A percentile compares a stretch with the other conserved stretches of the same genome.
These are phyloP conservation scores for Semotilus atromaculatus DNA, from an alignment of 2,797 vertebrate species.

Conservation along the genomic window DNA sequence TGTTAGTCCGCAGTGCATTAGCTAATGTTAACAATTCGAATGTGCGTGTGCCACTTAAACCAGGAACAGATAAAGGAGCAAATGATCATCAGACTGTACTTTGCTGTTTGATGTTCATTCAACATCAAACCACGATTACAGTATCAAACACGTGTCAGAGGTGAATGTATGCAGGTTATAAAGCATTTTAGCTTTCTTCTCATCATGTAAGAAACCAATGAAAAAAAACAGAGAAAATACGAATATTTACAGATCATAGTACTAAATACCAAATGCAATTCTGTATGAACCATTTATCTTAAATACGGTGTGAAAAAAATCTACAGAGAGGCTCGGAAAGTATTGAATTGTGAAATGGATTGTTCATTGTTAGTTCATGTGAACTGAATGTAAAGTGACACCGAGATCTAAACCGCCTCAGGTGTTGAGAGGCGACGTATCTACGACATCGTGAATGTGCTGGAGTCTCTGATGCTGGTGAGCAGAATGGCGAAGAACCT, in stretches of 20 bases:
- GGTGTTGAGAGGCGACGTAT: conserved; percentile 93
- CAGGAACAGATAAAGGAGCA: not conserved
- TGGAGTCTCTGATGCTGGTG: conserved; percentile 97
- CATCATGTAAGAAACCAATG: not conserved
- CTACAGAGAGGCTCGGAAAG: not conserved
- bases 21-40: too few species aligned
- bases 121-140: too few species aligned
- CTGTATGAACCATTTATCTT: not conserved
- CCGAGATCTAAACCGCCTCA: conserved; percentile 57
- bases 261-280: not conserved
- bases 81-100: not conserved
- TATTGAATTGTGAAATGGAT: not conserved
- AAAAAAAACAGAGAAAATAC: fast-evolving
- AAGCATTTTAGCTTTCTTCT: not conserved
- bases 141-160: not conserved
- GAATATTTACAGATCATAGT: not conserved
- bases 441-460: conserved; percentile 97
- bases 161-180: not conserved
- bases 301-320: not conserved
- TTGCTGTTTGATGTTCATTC: too few species aligned
- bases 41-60: too few species aligned
- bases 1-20: not conserved
- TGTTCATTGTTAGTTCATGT: not conserved
- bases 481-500: conserved; percentile 96
- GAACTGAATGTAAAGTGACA: not conserved